These are phyloP conservation scores for Chloropsis cyanopogon DNA, from an alignment of 2,113 vertebrate species.

Conservation along the genomic window DNA sequence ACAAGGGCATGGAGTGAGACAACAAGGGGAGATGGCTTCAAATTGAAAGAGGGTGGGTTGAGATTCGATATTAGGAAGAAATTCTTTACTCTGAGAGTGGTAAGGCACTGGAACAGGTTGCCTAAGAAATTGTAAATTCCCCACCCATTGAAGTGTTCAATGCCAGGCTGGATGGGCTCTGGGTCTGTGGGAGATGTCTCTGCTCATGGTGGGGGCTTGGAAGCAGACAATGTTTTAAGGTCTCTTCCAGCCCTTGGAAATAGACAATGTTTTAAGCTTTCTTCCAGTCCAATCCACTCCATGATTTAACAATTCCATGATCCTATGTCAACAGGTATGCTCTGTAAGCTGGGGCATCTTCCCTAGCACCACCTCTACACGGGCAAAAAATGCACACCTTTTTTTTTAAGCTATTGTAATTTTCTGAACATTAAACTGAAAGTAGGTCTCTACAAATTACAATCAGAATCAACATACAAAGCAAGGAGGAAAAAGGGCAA, in stretches of 20 bases:
- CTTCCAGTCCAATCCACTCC: neutral
- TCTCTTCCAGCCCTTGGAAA: neutral
- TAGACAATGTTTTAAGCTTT: neutral
- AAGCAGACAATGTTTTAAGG: neutral
- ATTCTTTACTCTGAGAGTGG: neutral
- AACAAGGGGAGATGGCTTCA: neutral
- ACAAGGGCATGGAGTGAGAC: neutral
- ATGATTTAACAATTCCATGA: neutral
- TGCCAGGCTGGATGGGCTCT: neutral
- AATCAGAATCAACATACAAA: neutral
- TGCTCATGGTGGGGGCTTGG: rapidly evolving
- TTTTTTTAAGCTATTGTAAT: neutral
- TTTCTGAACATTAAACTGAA: neutral
- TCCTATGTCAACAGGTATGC: neutral
- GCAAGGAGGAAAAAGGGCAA: neutral
- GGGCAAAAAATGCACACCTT: neutral
- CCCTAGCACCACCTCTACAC: neutral
- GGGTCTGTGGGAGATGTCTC: neutral
- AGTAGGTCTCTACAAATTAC: neutral
- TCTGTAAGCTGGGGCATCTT: neutral
- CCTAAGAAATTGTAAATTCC: neutral
- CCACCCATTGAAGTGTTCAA: neutral
- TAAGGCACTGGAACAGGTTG: neutral
- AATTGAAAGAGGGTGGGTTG: neutral
- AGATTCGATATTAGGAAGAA: neutral